Percentiles rank a stretch among this genome's conserved stretches.
Conservation (phyloP, 2,888 invertebrate species). For the Thymelicus lineola region DNA sequence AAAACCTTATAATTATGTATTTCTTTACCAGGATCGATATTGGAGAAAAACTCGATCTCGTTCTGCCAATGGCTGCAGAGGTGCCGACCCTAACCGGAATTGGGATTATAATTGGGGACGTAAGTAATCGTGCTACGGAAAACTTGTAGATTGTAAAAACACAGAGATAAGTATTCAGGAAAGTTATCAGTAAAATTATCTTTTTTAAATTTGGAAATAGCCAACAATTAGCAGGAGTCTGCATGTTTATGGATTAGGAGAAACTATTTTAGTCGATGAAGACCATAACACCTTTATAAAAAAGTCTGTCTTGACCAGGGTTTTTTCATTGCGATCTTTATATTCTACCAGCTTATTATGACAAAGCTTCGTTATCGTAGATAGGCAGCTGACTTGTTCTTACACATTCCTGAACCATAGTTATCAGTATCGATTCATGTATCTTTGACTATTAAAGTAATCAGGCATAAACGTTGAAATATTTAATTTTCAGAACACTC, state of each 20-base stretch:
- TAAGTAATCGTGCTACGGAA: slow-evolving; percentile 49
- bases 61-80: slow-evolving; percentile 82
- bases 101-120: slow-evolving; percentile 87
- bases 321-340: too few relatives aligned
- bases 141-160: background rate
- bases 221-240: too few relatives aligned
- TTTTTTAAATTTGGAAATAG: too few relatives aligned
- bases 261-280: too few relatives aligned
- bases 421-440: background rate
- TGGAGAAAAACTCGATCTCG: slow-evolving; percentile 89
- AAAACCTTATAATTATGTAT: background rate
- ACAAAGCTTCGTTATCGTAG: too few relatives aligned
- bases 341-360: too few relatives aligned
- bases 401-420: background rate
- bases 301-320: too few relatives aligned
- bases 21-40: slow-evolving; percentile 84
- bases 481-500: slow-evolving; percentile 44
- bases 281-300: too few relatives aligned
- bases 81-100: slow-evolving; percentile 92
- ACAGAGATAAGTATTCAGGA: too few relatives aligned
- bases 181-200: too few relatives aligned
- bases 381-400: too few relatives aligned
- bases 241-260: too few relatives aligned
- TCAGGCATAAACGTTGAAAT: background rate
- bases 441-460: background rate